Percentiles rank a stretch among this genome's conserved stretches.
Evolutionary conservation across 2,797 vertebrate genomes (phyloP).

Genomic region (Cyclopterus lumpus): DNA sequence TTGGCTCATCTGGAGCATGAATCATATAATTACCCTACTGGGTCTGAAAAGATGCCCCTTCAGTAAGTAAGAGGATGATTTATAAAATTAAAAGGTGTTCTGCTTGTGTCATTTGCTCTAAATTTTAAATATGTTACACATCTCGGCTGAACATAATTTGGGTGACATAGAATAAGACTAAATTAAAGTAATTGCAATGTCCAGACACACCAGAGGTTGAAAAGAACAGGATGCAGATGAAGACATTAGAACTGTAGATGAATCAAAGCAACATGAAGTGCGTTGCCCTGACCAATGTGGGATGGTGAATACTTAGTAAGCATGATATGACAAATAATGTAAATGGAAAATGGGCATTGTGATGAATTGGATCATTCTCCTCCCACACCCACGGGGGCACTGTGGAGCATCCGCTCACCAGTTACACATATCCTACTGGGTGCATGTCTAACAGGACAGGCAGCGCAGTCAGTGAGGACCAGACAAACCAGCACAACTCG

Average conservation of each 20-base stretch:
- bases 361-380: not conserved
- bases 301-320: not conserved
- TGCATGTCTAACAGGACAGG: not conserved
- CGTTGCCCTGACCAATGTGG: not conserved
- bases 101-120: not conserved
- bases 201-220: not conserved
- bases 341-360: not conserved
- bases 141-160: not conserved
- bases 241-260: not conserved
- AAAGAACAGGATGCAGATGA: not conserved
- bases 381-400: conserved; percentile 58
- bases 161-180: not conserved
- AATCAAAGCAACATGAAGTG: not conserved
- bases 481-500: not conserved
- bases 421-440: not conserved
- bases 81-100: not conserved
- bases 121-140: not conserved
- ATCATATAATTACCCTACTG: not conserved
- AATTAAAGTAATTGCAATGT: not conserved
- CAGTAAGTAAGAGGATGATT: not conserved
- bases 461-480: not conserved
- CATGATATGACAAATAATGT: not conserved
- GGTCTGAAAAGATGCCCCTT: not conserved
- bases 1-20: not conserved
- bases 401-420: not conserved